Evolutionary conservation across 2,113 vertebrate genomes (phyloP).

Genomic region (Notarius quadriscutis): DNA sequence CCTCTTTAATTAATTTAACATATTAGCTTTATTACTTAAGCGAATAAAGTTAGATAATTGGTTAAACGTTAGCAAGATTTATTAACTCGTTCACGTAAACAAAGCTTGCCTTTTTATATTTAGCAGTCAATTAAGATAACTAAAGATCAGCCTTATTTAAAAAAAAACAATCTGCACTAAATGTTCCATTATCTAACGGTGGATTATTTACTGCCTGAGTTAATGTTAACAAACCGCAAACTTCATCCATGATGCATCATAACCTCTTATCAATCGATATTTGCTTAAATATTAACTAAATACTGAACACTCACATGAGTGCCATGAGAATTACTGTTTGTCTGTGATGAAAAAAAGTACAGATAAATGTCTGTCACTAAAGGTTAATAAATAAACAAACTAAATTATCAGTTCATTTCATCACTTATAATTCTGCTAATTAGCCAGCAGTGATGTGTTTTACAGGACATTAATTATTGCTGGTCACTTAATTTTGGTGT

Average conservation of each 20-base stretch:
- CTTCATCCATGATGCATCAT: neutral
- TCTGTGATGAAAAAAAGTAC: neutral
- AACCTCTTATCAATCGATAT: neutral
- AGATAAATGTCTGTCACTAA: neutral
- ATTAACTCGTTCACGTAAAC: neutral
- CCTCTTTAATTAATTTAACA: neutral
- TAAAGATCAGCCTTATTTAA: neutral
- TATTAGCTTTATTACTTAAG: no score
- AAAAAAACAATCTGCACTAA: neutral
- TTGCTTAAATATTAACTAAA: neutral
- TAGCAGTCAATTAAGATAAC: neutral
- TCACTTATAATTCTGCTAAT: neutral
- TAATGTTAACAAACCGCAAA: neutral
- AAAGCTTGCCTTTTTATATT: neutral
- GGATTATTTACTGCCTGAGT: neutral
- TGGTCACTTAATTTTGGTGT: neutral
- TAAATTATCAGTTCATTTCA: neutral
- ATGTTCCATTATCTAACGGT: neutral
- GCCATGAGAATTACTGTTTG: neutral
- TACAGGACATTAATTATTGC: neutral
- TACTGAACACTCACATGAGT: neutral
- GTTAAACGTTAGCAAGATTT: neutral
- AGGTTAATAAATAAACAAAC: neutral
- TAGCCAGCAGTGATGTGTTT: neutral
- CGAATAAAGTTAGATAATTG: neutral